A percentile compares a stretch with the other conserved stretches of the same genome.
Evolutionary conservation across 2,113 vertebrate genomes (phyloP).

Genomic region (Mandrillus leucophaeus): DNA sequence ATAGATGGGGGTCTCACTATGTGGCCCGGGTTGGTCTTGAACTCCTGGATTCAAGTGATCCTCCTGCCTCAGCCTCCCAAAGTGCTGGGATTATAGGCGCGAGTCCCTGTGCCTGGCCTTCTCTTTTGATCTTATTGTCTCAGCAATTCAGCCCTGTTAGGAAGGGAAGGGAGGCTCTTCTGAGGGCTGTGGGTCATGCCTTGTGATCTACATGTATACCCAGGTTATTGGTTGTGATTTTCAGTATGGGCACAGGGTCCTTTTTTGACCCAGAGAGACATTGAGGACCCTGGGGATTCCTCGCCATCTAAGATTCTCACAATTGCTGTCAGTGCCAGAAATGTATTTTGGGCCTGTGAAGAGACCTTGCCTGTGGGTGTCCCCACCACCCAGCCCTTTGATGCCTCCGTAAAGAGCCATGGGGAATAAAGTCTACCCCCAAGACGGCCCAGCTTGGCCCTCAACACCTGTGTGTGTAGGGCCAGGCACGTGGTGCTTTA

Average conservation of each 20-base stretch:
- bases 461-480: background rate
- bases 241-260: background rate
- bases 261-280: background rate
- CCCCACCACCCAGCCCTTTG: background rate
- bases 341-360: too few species aligned
- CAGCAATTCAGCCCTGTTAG: too few species aligned
- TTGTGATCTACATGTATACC: accelerated
- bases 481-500: background rate
- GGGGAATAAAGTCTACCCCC: background rate
- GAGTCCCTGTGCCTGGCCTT: background rate
- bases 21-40: too few species aligned
- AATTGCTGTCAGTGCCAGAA: background rate
- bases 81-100: too few species aligned
- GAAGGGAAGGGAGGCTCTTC: background rate
- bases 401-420: background rate
- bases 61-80: too few species aligned
- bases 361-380: background rate
- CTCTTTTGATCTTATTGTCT: background rate
- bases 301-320: background rate
- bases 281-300: too few species aligned
- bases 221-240: background rate
- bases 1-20: too few species aligned
- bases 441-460: background rate
- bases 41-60: too few species aligned
- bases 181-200: background rate